Evolutionary conservation across 2,888 invertebrate species (phyloP), one percentile per base, ranked within the genome.

Genomic region (Trileptium ribeirensis): DNA sequence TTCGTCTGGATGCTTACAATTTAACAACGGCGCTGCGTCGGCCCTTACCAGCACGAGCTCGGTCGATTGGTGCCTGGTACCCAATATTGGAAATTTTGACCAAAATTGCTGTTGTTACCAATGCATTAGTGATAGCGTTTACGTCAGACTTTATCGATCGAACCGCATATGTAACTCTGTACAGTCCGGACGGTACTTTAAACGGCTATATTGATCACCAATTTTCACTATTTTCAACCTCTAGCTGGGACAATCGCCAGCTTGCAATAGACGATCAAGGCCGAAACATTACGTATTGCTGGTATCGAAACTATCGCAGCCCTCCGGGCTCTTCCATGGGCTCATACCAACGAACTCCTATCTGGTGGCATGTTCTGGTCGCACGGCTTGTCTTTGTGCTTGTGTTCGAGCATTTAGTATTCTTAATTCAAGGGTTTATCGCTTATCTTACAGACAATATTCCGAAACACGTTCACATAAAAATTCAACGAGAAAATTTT

Each of bases 291-390:
- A n/a, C 34, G 36, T 64, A 19, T n/a, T 78, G 78, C 31, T 51
- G 67, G 24, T 78, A n/a, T 64, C 40, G 78, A 8, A 67, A 78
- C 64, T 78, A 64, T 67, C 8, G 77, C 3, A n/a, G n/a, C n/a
- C n/a, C n/a, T n/a, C 64, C 64, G 64, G 15, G 33, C 8, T 29
- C 15, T 8, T 8, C 8, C 77, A 29, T 38, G 15, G n/a, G 38
- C 3, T 2, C 15, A 15, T 64, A 78, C 15, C 64, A 3, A 3
- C 33, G 29, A 31, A 24, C 40, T 24, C n/a, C 67, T 2, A 94
- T 94, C 86, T 96, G 95, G 89, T 97, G 95, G 94, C 94, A 94
- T 86, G 92, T 96, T 82, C 91, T 96, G 86, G 95, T 95, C 24
- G 94, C 95, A 19, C 91, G 95, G 85, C 90, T 97, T 84, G 94